These are phyloP conservation scores for Zosterops japonicus DNA, from an alignment of 2,113 vertebrate species.

Conservation along the genomic window DNA sequence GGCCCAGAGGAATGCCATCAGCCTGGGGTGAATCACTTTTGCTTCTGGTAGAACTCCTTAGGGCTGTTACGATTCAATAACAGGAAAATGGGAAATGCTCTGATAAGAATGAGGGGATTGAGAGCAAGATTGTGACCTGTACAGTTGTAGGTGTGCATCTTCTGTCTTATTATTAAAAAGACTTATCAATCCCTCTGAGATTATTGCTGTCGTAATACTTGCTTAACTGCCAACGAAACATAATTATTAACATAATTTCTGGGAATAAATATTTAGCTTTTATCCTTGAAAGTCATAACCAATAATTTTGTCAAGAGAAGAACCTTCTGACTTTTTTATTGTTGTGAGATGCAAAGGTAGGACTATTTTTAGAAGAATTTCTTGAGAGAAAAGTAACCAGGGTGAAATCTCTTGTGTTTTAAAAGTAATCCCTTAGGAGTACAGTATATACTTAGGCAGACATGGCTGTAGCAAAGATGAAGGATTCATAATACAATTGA, in stretches of 20 bases:
- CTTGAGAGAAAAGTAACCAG: not conserved
- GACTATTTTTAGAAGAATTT: not conserved
- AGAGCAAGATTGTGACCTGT: not conserved
- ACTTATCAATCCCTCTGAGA: not conserved
- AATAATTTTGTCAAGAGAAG: not conserved
- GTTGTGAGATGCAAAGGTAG: not conserved
- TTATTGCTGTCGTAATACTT: not conserved
- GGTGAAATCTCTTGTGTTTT: not conserved
- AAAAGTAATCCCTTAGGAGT: not conserved
- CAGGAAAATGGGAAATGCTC: not conserved
- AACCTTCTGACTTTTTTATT: not conserved
- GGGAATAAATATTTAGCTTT: not conserved
- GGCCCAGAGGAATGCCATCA: rapidly evolving
- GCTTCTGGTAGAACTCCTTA: not conserved
- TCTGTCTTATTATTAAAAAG: not conserved
- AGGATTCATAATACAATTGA: not conserved
- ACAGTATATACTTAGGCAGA: not conserved
- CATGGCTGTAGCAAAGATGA: not conserved
- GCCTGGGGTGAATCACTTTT: not conserved
- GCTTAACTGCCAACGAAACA: not conserved
- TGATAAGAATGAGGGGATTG: not conserved
- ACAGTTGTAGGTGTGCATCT: not conserved
- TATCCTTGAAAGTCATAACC: not conserved
- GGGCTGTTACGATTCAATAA: not conserved
- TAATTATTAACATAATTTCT: not conserved